These are phyloP conservation scores for Gnathonemus longibarbis DNA, from an alignment of 2,113 vertebrate species.

Conservation along the genomic window DNA sequence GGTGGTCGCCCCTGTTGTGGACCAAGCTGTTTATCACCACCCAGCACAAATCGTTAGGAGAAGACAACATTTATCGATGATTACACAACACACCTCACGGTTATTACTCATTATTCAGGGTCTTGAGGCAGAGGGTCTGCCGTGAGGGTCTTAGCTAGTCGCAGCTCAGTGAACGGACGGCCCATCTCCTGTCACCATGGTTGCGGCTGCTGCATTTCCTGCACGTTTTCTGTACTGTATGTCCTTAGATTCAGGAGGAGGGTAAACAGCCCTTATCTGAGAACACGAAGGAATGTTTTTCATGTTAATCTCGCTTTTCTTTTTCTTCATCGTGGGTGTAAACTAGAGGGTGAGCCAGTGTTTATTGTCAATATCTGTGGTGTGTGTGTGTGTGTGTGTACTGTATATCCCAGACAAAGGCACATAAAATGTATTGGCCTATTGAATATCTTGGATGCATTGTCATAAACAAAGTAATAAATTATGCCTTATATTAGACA, in stretches of 20 bases:
- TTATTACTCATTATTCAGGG: slow-evolving; percentile 21
- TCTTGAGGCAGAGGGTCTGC: neutral
- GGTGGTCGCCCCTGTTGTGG: slow-evolving; percentile 26
- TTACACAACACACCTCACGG: slow-evolving; percentile 25
- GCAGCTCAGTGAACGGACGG: neutral
- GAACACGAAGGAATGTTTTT: neutral
- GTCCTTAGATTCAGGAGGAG: neutral
- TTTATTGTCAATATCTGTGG: neutral
- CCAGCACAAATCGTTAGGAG: slow-evolving; percentile 27
- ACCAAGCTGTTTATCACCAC: slow-evolving; percentile 20
- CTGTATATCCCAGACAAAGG: neutral
- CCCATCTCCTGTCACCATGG: neutral
- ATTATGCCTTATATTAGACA: neutral
- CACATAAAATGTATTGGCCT: neutral
- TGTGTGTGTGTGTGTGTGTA: neutral
- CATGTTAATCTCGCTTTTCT: neutral
- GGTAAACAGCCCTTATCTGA: neutral
- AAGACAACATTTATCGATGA: slow-evolving; percentile 19
- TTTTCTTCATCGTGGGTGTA: neutral
- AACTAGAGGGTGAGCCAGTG: neutral
- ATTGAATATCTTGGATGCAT: neutral
- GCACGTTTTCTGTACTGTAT: neutral
- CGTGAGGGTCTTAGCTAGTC: neutral
- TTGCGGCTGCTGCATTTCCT: neutral
- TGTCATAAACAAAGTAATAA: neutral